A percentile compares a stretch with the other conserved stretches of the same genome.
Conservation (phyloP, 2,888 invertebrate species). For the Eupithecia inturbata region DNA sequence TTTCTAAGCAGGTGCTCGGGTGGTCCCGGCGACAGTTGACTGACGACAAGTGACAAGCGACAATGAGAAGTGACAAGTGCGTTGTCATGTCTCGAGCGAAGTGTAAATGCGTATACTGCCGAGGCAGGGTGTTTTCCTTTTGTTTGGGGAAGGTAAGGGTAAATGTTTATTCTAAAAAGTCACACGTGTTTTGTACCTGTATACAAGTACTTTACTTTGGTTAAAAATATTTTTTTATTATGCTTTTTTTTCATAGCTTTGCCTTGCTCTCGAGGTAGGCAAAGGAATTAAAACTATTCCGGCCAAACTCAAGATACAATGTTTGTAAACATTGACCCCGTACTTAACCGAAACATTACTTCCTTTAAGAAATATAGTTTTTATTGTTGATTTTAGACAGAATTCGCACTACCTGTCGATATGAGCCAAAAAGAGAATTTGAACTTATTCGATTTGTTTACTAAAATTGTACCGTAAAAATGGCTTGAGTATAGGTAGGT, state of each 20-base stretch:
- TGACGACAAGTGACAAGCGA: slow-evolving; percentile 36
- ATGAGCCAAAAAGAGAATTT: too few species aligned
- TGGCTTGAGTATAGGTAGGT: neutral
- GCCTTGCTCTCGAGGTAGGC: neutral
- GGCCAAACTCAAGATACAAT: neutral
- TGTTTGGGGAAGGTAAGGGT: slow-evolving; percentile 13
- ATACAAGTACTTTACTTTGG: neutral
- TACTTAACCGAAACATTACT: neutral
- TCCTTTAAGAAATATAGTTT: too few species aligned
- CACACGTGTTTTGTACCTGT: slow-evolving; percentile 1
- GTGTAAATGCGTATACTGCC: slow-evolving; percentile 17
- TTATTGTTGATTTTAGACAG: neutral
- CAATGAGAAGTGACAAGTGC: slow-evolving; percentile 42
- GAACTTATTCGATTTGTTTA: neutral
- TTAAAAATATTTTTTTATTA: neutral
- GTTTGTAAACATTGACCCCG: neutral
- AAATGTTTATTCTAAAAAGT: slow-evolving; percentile 13
- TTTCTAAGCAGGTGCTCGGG: slow-evolving; percentile 35
- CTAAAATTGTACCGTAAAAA: neutral
- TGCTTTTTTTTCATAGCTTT: neutral
- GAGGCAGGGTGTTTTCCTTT: slow-evolving; percentile 17
- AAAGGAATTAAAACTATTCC: neutral
- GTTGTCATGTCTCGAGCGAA: slow-evolving; percentile 33
- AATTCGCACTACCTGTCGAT: too few species aligned
- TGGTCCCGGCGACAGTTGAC: slow-evolving; percentile 36